Percentiles rank a stretch among this genome's conserved stretches.
phyloP scores from a whole-genome alignment of 2,113 vertebrate genomes.

The Phyllostomus discolor region DNA sequence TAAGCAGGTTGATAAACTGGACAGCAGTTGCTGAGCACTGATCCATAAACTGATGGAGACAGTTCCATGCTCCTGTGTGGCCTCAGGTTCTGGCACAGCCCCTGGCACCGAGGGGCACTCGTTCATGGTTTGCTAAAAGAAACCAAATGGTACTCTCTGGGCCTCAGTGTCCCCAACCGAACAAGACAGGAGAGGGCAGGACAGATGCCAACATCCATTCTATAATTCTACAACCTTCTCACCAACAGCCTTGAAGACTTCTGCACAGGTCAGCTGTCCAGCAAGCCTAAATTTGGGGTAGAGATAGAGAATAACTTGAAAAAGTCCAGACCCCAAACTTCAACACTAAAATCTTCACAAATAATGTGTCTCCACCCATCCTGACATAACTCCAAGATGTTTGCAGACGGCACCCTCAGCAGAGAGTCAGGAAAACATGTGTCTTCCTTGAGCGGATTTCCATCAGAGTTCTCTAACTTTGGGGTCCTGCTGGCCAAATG shows the following conservation, averaged over 20 bases:
- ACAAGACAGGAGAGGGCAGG: neutral
- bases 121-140: neutral
- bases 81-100: neutral
- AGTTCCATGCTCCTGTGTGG: fast-evolving
- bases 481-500: neutral
- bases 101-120: neutral
- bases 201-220: neutral
- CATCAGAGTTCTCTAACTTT: neutral
- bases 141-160: neutral
- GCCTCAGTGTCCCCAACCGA: neutral
- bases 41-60: neutral
- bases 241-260: neutral
- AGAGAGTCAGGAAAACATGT: neutral
- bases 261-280: neutral
- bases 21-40: neutral
- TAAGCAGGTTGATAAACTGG: neutral
- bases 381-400: neutral
- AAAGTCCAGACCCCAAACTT: neutral
- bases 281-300: neutral
- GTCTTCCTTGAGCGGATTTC: neutral
- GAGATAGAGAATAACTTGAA: neutral
- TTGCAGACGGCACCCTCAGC: neutral
- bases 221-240: neutral
- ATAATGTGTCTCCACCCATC: neutral
- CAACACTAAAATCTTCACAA: neutral